Conservation (phyloP, 2,888 invertebrate species). For the Spodoptera exigua region DNA sequence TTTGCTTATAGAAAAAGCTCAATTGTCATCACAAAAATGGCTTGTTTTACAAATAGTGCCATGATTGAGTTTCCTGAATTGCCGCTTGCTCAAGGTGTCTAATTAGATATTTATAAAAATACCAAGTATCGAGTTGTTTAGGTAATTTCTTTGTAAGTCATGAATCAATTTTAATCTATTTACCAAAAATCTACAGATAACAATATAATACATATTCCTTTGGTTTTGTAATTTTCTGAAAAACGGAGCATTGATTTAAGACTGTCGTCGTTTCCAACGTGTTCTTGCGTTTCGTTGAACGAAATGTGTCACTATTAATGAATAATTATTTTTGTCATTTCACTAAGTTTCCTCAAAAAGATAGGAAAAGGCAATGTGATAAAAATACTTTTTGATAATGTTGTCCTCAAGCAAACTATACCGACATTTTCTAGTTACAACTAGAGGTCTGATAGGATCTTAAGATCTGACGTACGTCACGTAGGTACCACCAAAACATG, state of each 20-base stretch:
- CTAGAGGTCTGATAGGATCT: no score
- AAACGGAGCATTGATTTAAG: conserved; percentile 21
- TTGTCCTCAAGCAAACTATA: no score
- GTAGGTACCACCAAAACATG: no score
- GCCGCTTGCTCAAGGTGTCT: no score
- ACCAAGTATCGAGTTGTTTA: no score
- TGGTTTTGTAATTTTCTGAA: conserved; percentile 26
- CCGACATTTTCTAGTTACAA: no score
- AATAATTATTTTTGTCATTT: neutral
- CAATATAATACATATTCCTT: conserved; percentile 2
- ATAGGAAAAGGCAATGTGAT: no score
- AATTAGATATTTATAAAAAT: conserved; percentile 38
- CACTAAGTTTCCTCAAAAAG: no score
- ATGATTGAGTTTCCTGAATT: no score
- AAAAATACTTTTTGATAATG: no score
- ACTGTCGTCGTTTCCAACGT: conserved; percentile 31
- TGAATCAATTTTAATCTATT: conserved; percentile 31
- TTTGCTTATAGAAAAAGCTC: conserved; percentile 1
- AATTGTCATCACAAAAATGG: conserved; percentile 37
- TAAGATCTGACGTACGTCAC: no score
- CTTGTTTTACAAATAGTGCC: conserved; percentile 18
- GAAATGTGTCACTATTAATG: conserved; percentile 29
- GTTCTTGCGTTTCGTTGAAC: conserved; percentile 19
- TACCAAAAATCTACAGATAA: conserved; percentile 10
- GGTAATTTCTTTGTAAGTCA: neutral